These are phyloP conservation scores for Rhingia rostrata DNA, from an alignment of 2,888 invertebrate genomes.

Conservation along the genomic window DNA sequence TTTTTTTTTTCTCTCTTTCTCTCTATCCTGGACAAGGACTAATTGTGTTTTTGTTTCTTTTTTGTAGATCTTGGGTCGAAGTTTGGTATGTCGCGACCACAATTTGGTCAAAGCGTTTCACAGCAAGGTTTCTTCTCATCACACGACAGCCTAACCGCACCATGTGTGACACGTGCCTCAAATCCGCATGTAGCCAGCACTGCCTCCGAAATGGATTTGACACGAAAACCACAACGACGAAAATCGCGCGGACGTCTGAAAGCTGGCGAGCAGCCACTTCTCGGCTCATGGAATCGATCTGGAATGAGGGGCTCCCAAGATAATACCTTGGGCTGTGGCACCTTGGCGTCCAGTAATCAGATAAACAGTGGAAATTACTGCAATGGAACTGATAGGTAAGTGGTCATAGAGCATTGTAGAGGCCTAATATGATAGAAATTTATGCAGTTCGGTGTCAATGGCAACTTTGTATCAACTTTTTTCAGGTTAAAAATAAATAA, in stretches of 20 bases:
- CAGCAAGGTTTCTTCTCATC: conserved; percentile 88
- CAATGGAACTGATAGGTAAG: conserved; percentile 88
- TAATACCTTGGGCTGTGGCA: conserved; percentile 83
- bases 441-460: no score
- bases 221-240: conserved; percentile 85
- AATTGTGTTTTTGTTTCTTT: conserved; percentile 53
- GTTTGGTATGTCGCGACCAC: conserved; percentile 87
- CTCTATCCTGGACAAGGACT: conserved; percentile 4
- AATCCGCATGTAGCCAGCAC: conserved; percentile 85
- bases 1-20: conserved; percentile 7
- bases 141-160: conserved; percentile 89
- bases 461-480: no score
- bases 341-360: conserved; percentile 85
- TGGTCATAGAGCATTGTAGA: neutral
- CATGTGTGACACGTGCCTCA: conserved; percentile 86
- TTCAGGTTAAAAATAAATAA: no score
- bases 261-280: conserved; percentile 89
- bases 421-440: no score
- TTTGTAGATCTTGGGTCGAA: conserved; percentile 89
- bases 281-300: conserved; percentile 87
- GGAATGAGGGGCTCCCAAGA: conserved; percentile 83
- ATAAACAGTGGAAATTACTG: conserved; percentile 86
- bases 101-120: conserved; percentile 83
- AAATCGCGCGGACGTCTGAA: conserved; percentile 88
- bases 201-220: conserved; percentile 90